Evolutionary conservation across 1,140 invertebrate species (phyloP), one percentile per base, ranked within the genome.

Genomic region (Drosophila ambigua): DNA sequence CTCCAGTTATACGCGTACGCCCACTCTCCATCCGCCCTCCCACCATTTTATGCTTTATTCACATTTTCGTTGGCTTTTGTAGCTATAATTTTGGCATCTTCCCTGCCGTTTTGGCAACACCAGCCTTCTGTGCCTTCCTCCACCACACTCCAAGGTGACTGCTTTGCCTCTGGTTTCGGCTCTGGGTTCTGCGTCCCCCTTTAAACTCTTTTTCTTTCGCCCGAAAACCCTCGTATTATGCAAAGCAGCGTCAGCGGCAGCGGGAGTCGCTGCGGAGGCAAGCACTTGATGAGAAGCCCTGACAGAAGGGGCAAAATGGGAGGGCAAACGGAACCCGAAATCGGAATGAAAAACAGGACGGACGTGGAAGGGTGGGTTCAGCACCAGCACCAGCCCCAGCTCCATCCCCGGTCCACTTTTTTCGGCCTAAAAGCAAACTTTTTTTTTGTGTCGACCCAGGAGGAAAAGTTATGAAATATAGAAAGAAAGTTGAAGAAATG

Each of bases 391-490:
- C 26, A 28, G 26, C 26, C 26, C 7, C 28, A 9, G 28, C 28
- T 8, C 23, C 23, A 24, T 5, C 5, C 26, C 26, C 26, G 5
- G 26, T 28, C 51, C 68, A 52, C 45, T 71, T 64, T 62, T 62
- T 72, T 72, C 69, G 83, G 79, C 79, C 64, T 77, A 65, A 82
- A 88, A 87, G 61, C 66, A 64, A 85, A 71, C 64, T 77, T 84
- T 88, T 84, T 84, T 66, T 79, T 81, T 77, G 49, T 43, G 61
- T 50, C 44, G 23, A 41, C 48, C 46, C 49, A 45, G 69, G 35
- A 39, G 49, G 60, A 77, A 87, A 88, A 77, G 66, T 82, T 87
- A 87, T 87, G 83, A 87, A 87, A 87, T 79, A 69, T 55, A 83
- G 72, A 85, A 82, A 68, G 66, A 64, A 76, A 63, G 55, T 62